Conservation (phyloP, 2,888 invertebrate genomes). For the Calameuta filiformis region DNA sequence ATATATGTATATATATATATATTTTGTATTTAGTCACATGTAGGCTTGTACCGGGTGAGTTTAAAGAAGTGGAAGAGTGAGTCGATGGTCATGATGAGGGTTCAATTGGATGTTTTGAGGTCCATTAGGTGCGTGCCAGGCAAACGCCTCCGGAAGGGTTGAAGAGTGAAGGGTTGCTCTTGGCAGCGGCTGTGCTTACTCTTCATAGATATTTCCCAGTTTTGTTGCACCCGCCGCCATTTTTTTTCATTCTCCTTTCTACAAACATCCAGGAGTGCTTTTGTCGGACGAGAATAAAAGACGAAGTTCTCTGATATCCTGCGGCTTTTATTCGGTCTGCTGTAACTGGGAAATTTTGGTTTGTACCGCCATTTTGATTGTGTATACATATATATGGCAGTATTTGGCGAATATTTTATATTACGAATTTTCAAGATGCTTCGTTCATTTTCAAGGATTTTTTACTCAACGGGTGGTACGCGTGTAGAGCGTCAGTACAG, state of each 20-base stretch:
- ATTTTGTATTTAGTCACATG: neutral
- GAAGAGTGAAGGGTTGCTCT: conserved; percentile 9
- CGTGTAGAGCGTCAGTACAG: neutral
- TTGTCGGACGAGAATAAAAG: neutral
- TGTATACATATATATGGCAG: neutral
- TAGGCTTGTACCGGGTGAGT: neutral
- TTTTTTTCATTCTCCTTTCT: neutral
- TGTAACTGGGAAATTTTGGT: neutral
- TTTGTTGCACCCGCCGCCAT: neutral
- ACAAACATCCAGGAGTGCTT: neutral
- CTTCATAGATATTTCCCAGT: neutral
- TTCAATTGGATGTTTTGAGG: conserved; percentile 29
- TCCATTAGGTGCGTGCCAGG: conserved; percentile 26
- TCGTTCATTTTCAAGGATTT: neutral
- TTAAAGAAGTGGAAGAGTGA: neutral
- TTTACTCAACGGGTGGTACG: neutral
- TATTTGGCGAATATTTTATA: neutral
- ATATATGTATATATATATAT: no score
- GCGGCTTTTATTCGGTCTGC: neutral
- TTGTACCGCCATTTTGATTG: neutral
- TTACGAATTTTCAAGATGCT: neutral
- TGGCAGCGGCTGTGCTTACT: neutral
- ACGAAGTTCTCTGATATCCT: neutral
- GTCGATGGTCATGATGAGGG: conserved; percentile 19
- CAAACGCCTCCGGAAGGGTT: conserved; percentile 25